Evolutionary conservation across 1,140 invertebrate species (phyloP).

Genomic region (Macrobrachium nipponense): DNA sequence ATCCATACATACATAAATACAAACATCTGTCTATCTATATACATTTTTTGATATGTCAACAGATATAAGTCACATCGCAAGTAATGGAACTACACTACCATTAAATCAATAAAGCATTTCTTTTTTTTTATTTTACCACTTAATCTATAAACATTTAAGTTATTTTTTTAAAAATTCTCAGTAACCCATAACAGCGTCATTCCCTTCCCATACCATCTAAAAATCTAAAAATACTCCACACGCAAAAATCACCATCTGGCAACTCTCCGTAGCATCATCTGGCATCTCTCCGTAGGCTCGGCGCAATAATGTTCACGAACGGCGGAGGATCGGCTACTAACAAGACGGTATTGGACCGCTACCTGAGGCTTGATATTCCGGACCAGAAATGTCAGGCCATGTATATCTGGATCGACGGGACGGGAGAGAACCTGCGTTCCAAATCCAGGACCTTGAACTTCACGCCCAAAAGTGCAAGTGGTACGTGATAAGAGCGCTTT

Average conservation of each 20-base stretch:
- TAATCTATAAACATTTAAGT: no score
- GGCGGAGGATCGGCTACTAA: slow-evolving; percentile 8
- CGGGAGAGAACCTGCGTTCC: slow-evolving; percentile 85
- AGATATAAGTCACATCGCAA: no score
- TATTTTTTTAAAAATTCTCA: no score
- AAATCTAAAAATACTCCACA: no score
- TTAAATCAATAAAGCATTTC: no score
- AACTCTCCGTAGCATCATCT: no score
- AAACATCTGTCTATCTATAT: not conserved
- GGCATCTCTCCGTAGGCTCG: not conserved
- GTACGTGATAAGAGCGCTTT: slow-evolving; percentile 66
- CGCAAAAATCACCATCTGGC: no score
- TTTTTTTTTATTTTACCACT: no score
- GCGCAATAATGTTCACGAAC: not conserved
- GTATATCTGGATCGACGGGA: slow-evolving; percentile 97
- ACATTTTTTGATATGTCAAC: not conserved
- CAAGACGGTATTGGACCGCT: slow-evolving; percentile 21
- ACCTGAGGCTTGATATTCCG: not conserved
- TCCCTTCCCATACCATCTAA: no score
- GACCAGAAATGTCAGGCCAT: slow-evolving; percentile 81
- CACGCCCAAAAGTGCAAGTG: slow-evolving; percentile 79
- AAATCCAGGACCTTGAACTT: slow-evolving; percentile 91
- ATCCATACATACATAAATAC: not conserved
- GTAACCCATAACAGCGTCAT: no score
- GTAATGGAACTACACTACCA: no score